Evolutionary conservation across 2,113 vertebrate species (phyloP), one percentile per base, ranked within the genome.

Genomic region (Turnix velox): DNA sequence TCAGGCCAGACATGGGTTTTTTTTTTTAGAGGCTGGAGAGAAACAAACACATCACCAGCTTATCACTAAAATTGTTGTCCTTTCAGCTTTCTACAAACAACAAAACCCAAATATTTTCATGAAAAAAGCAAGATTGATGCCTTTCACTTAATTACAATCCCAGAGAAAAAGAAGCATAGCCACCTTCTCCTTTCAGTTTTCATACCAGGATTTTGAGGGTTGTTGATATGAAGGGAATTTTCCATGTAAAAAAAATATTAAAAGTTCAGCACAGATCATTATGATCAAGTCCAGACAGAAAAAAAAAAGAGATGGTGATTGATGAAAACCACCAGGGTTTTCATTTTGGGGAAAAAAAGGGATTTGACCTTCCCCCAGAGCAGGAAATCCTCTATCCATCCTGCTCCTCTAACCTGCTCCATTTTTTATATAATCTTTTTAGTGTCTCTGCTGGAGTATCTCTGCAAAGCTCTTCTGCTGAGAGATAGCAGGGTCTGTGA

Each of bases 381-480:
- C 73, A 86, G 68, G 65, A 94, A 58, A 87, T 59, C 55, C 65
- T 84, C 59, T 39, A 12, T n/a, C 80, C 68, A 65, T 19, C 61
- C 59, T 11, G 28, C 66, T 91, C 66, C 7, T 27, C 82, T 14
- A 24, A 68, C 63, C 59, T 24, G 61, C 75, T 63, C 39, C 58
- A 22, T 48, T 71, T 93, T 20, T 77, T 8, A 63, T 59, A 42
- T 3, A 33, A 74, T 23, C 81, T 62, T 65, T 45, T 87, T 10
- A 28, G 39, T 39, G 28, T 75, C 37, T 72, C 76, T 88, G 67
- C 46, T 57, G 35, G 59, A 63, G 40, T 7, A 84, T 74, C 80
- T 57, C 73, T 24, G 93, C 80, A 61, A 48, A 90, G 68, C 73
- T 55, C 58, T 87, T 88, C 63, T 71, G 85, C 92, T 14, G 63